Evolutionary conservation across 2,888 invertebrate genomes (phyloP).

Genomic region (Dasysyrphus albostriatus): DNA sequence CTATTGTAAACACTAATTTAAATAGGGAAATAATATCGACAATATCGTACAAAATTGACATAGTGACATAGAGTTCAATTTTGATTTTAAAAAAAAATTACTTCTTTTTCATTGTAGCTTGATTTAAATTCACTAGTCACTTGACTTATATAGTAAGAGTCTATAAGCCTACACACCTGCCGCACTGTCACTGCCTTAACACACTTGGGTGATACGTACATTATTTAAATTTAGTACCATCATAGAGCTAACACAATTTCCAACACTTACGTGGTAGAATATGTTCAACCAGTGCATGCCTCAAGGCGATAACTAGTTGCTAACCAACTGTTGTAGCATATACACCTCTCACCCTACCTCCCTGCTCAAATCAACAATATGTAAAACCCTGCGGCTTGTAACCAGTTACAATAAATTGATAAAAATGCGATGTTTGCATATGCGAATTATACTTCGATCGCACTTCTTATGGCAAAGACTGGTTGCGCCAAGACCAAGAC

Average conservation of each 20-base stretch:
- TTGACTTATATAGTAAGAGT: not conserved
- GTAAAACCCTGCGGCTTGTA: conserved; percentile 45
- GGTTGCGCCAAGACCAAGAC: conserved; percentile 17
- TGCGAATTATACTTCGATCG: conserved; percentile 57
- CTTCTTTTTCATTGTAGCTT: no score
- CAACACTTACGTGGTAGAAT: conserved; percentile 50
- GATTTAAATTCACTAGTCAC: no score
- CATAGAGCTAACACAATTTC: conserved; percentile 19
- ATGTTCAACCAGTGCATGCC: conserved; percentile 9
- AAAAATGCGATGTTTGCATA: conserved; percentile 75
- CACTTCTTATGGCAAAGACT: conserved; percentile 58
- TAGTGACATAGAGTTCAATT: no score
- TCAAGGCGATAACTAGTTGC: conserved; percentile 51
- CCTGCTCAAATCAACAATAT: not conserved
- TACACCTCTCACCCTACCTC: not conserved
- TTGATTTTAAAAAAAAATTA: no score
- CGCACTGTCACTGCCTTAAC: not conserved
- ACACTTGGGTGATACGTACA: not conserved
- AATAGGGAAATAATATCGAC: no score
- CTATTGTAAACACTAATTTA: no score
- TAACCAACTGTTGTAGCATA: conserved; percentile 47
- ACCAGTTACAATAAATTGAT: conserved; percentile 75
- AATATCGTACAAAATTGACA: no score
- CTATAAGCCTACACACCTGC: not conserved
- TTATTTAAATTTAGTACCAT: not conserved